Evolutionary conservation across 1,140 invertebrate species (phyloP).

Genomic region (Euwallacea similis): DNA sequence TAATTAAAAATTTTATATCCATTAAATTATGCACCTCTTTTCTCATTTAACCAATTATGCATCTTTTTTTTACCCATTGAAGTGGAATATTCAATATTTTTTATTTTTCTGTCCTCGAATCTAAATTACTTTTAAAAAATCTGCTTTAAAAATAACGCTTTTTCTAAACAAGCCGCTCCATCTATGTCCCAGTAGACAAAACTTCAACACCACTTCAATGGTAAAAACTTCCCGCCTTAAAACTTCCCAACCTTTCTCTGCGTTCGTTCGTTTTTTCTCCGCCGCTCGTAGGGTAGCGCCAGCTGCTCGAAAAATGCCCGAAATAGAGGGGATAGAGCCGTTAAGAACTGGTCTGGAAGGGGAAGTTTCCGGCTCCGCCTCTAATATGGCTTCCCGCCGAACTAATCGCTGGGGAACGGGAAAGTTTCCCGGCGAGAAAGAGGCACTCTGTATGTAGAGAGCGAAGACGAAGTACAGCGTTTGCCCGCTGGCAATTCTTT

Average conservation of each 20-base stretch:
- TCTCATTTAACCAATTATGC: no score
- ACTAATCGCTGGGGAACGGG: slow-evolving; percentile 47
- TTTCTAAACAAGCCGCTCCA: slow-evolving; percentile 12
- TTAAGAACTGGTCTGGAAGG: slow-evolving; percentile 13
- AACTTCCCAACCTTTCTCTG: slow-evolving; percentile 10
- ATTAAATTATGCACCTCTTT: no score
- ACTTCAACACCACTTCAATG: not conserved
- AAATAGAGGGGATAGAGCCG: slow-evolving; percentile 30
- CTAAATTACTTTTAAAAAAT: not conserved
- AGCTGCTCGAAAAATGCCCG: slow-evolving; percentile 44
- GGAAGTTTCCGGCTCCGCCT: slow-evolving; percentile 45
- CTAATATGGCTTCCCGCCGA: slow-evolving; percentile 49
- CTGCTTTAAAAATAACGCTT: not conserved
- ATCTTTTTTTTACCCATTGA: no score
- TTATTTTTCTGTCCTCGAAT: no score
- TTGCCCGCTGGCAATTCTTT: slow-evolving; percentile 24
- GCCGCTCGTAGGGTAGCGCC: slow-evolving; percentile 39
- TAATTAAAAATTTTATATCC: no score
- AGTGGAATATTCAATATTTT: no score
- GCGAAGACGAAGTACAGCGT: slow-evolving; percentile 19
- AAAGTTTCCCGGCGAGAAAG: slow-evolving; percentile 35
- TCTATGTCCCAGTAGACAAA: slow-evolving; percentile 20
- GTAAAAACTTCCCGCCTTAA: slow-evolving; percentile 23
- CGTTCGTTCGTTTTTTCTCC: slow-evolving; percentile 47
- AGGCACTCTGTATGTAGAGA: slow-evolving; percentile 23